Percentiles rank a stretch among this genome's conserved stretches.
phyloP scores from a whole-genome alignment of 2,797 vertebrate genomes.

The Eulemur albifrons region DNA sequence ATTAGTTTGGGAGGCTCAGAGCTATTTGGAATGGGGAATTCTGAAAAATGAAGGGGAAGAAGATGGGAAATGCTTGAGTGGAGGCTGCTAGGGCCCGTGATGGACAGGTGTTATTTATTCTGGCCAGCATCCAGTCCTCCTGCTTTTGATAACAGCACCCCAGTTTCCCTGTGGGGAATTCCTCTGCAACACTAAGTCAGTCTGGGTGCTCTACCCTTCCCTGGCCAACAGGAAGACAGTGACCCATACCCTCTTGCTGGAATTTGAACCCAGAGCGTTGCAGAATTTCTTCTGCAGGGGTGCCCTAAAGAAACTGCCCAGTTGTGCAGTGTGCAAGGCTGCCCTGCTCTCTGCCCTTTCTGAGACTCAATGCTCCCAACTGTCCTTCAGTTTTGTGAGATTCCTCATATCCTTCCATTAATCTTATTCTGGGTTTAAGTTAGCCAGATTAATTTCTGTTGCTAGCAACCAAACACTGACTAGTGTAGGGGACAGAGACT shows the following conservation, averaged over 20 bases:
- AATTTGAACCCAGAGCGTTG: not conserved
- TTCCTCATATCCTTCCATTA: not conserved
- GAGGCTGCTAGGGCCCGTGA: not conserved
- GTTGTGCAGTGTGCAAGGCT: not conserved
- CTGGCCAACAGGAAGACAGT: not conserved
- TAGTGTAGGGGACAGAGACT: not conserved
- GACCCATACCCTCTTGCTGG: not conserved
- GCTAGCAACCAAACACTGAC: not conserved
- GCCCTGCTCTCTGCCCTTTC: not conserved
- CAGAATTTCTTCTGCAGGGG: not conserved
- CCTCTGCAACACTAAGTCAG: not conserved
- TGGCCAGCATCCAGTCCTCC: not conserved
- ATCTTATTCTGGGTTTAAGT: not conserved
- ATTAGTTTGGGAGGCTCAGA: not conserved
- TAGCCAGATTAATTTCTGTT: not conserved
- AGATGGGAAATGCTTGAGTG: not conserved
- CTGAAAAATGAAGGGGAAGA: not conserved
- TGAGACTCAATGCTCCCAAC: not conserved
- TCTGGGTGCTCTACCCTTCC: not conserved
- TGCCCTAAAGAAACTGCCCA: not conserved
- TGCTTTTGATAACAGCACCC: not conserved
- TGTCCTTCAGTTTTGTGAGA: not conserved
- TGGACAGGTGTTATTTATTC: not conserved
- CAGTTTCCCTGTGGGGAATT: not conserved
- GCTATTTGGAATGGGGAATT: not conserved